Evolutionary conservation across 2,113 vertebrate genomes (phyloP).

Genomic region (Cricetomys ansorgei): DNA sequence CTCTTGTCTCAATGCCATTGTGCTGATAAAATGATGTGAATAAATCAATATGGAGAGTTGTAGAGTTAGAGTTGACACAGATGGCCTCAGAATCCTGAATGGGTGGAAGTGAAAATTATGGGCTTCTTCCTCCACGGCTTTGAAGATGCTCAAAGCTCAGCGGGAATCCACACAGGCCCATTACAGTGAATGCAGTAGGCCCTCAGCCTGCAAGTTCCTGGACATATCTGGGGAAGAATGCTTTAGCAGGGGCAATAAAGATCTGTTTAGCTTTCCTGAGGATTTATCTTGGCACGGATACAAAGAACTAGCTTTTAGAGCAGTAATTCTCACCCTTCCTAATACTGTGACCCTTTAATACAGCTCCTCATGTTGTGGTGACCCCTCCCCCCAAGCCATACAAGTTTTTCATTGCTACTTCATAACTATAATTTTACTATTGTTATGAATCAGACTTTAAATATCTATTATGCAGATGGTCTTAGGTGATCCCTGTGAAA

Average conservation of each 20-base stretch:
- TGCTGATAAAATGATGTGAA: not conserved
- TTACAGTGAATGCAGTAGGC: not conserved
- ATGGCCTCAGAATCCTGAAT: not conserved
- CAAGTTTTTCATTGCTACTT: too few species aligned
- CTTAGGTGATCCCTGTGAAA: too few species aligned
- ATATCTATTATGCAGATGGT: too few species aligned
- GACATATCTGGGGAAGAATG: not conserved
- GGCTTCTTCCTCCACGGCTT: not conserved
- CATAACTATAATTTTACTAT: too few species aligned
- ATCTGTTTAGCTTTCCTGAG: not conserved
- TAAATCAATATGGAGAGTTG: not conserved
- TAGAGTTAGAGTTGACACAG: not conserved
- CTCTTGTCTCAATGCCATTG: not conserved
- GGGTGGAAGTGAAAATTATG: not conserved
- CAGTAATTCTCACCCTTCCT: too few species aligned
- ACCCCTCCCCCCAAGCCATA: too few species aligned
- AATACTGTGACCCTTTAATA: too few species aligned
- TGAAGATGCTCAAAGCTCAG: not conserved
- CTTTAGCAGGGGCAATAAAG: not conserved
- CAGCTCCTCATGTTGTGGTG: too few species aligned
- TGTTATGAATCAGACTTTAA: too few species aligned
- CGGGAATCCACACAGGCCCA: not conserved
- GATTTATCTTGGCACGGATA: not conserved
- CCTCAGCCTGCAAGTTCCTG: not conserved
- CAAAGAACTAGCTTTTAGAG: not conserved